These are phyloP conservation scores for Lota lota DNA, from an alignment of 2,113 vertebrate genomes.

Conservation along the genomic window DNA sequence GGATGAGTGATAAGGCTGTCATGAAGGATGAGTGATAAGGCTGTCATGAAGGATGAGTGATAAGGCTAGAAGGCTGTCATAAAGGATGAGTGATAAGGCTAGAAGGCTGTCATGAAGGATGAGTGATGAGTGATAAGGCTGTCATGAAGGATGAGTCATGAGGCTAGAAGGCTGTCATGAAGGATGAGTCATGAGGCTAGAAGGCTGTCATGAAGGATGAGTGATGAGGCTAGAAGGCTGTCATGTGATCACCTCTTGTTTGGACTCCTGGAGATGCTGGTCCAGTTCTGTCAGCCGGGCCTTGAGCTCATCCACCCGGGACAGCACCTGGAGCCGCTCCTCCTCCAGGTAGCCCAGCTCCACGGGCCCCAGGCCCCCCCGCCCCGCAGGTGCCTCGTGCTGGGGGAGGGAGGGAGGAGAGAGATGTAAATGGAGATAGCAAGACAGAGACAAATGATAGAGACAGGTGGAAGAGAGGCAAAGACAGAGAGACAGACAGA, in stretches of 20 bases:
- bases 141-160: too few relatives aligned
- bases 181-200: too few relatives aligned
- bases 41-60: too few relatives aligned
- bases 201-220: too few relatives aligned
- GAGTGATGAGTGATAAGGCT: too few relatives aligned
- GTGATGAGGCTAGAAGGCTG: too few relatives aligned
- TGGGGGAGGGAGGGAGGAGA: slow-evolving; percentile 33
- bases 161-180: too few relatives aligned
- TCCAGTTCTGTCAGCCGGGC: slow-evolving; percentile 85
- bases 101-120: too few relatives aligned
- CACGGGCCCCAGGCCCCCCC: not conserved
- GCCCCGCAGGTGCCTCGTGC: slow-evolving; percentile 78
- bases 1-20: too few relatives aligned
- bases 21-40: too few relatives aligned
- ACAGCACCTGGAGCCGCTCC: slow-evolving; percentile 76
- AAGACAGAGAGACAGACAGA: not conserved
- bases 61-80: too few relatives aligned
- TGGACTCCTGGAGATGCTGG: slow-evolving; percentile 90
- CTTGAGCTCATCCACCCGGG: slow-evolving; percentile 85
- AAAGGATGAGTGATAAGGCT: too few relatives aligned
- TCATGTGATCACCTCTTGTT: slow-evolving; percentile 91
- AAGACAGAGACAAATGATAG: not conserved
- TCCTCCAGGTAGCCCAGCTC: slow-evolving; percentile 74
- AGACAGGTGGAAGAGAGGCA: not conserved
- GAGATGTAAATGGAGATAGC: not conserved